Evolutionary conservation across 92 coral and sea anemone genomes (phyloP).

Genomic region (Palythoa heliodiscus): DNA sequence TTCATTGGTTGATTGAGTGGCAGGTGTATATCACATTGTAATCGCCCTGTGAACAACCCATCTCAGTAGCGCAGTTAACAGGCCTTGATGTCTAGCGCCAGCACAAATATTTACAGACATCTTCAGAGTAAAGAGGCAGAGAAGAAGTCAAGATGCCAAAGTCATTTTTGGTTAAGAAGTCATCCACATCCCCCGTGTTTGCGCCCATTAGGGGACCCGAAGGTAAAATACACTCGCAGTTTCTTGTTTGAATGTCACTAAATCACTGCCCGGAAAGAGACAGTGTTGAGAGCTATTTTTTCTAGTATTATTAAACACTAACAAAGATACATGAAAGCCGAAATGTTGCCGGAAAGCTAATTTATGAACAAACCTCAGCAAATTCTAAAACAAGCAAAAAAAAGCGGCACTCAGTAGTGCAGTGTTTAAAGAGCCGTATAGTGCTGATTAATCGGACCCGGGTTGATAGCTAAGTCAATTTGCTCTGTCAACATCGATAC

Average conservation of each 20-base stretch:
- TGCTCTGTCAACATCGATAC: slow-evolving; percentile 39
- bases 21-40: slow-evolving; percentile 90
- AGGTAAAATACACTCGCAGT: slow-evolving; percentile 50
- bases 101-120: slow-evolving; percentile 79
- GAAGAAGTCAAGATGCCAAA: slow-evolving; percentile 70
- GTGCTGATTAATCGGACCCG: background rate
- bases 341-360: slow-evolving; percentile 22
- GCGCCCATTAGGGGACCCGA: slow-evolving; percentile 51
- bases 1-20: slow-evolving; percentile 83
- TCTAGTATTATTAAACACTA: background rate
- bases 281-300: background rate
- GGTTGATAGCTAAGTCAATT: slow-evolving; percentile 30
- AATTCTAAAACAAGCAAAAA: background rate
- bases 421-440: background rate
- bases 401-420: background rate
- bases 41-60: slow-evolving; percentile 71
- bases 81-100: slow-evolving; percentile 68
- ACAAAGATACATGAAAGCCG: slow-evolving; percentile 9
- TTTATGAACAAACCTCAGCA: background rate
- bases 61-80: slow-evolving; percentile 69
- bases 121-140: slow-evolving; percentile 47
- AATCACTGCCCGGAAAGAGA: slow-evolving; percentile 42
- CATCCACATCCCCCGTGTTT: slow-evolving; percentile 33
- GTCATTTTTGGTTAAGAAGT: slow-evolving; percentile 88
- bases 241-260: slow-evolving; percentile 36